A percentile compares a stretch with the other conserved stretches of the same genome.
Evolutionary conservation across 2,888 invertebrate species (phyloP).

Genomic region (Drosophila dives): DNA sequence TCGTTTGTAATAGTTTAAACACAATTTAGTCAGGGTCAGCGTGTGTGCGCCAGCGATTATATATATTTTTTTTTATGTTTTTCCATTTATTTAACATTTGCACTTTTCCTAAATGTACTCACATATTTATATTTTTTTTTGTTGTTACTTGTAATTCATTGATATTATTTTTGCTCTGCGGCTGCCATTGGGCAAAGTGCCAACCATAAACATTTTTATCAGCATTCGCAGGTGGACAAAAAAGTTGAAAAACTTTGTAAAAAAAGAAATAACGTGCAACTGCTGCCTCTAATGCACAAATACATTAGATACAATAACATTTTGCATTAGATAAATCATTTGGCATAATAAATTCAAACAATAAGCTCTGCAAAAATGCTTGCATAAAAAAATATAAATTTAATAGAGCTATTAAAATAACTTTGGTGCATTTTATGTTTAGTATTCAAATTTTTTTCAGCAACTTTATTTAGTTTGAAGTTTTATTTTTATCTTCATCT

Average conservation of each 20-base stretch:
- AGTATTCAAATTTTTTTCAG: conserved; percentile 49
- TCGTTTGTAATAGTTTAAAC: conserved; percentile 60
- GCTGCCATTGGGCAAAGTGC: conserved; percentile 60
- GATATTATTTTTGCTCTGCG: conserved; percentile 58
- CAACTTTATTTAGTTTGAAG: conserved; percentile 62
- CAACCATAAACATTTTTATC: conserved; percentile 56
- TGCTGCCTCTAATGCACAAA: conserved; percentile 57
- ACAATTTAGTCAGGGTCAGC: conserved; percentile 47
- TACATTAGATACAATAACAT: conserved; percentile 51
- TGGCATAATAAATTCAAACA: conserved; percentile 16
- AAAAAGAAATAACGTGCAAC: conserved; percentile 27
- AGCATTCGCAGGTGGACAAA: conserved; percentile 41
- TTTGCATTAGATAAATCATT: conserved; percentile 26
- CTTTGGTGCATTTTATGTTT: conserved; percentile 13
- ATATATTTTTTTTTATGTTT: conserved; percentile 16
- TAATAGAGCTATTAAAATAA: conserved; percentile 22
- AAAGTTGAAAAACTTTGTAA: conserved; percentile 23
- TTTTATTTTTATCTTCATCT: conserved; percentile 56
- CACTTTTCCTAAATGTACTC: conserved; percentile 39
- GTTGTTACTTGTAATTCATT: conserved; percentile 66
- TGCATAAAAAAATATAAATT: conserved; percentile 2
- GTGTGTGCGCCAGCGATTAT: conserved; percentile 12
- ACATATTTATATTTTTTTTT: conserved; percentile 29
- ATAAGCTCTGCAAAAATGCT: neutral
- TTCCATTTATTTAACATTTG: conserved; percentile 49